phyloP scores from a whole-genome alignment of 2,888 invertebrate species.

The Acrobasis suavella region DNA sequence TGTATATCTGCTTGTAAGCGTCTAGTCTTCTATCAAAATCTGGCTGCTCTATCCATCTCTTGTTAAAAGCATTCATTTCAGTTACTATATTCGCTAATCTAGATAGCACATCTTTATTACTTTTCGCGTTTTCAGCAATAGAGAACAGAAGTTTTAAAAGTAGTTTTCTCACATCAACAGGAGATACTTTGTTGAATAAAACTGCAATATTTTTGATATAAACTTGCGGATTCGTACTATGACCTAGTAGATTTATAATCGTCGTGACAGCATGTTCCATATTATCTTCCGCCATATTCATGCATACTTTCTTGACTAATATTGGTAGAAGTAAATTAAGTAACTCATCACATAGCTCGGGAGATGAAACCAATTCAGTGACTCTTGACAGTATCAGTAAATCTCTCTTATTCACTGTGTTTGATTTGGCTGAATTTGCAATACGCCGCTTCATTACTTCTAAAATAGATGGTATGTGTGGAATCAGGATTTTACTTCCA shows the following conservation, averaged over 20 bases:
- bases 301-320: constrained; percentile 84
- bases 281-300: constrained; percentile 85
- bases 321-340: constrained; percentile 88
- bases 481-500: constrained; percentile 88
- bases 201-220: constrained; percentile 88
- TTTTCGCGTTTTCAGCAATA: constrained; percentile 75
- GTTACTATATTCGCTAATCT: constrained; percentile 80
- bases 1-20: constrained; percentile 87
- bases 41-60: constrained; percentile 95
- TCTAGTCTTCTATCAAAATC: constrained; percentile 92
- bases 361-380: constrained; percentile 87
- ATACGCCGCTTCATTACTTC: constrained; percentile 86
- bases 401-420: constrained; percentile 85
- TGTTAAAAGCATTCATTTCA: constrained; percentile 93
- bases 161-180: constrained; percentile 86
- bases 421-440: constrained; percentile 80
- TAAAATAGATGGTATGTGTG: constrained; percentile 88
- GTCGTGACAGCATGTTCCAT: constrained; percentile 87
- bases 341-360: constrained; percentile 86
- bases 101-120: constrained; percentile 67
- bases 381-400: constrained; percentile 88
- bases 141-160: constrained; percentile 84
- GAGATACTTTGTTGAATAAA: constrained; percentile 86
- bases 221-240: constrained; percentile 83
- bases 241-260: constrained; percentile 87